A percentile compares a stretch with the other conserved stretches of the same genome.
These are phyloP conservation scores for Latheticus oryzae DNA, from an alignment of 2,888 invertebrate genomes.

Conservation along the genomic window DNA sequence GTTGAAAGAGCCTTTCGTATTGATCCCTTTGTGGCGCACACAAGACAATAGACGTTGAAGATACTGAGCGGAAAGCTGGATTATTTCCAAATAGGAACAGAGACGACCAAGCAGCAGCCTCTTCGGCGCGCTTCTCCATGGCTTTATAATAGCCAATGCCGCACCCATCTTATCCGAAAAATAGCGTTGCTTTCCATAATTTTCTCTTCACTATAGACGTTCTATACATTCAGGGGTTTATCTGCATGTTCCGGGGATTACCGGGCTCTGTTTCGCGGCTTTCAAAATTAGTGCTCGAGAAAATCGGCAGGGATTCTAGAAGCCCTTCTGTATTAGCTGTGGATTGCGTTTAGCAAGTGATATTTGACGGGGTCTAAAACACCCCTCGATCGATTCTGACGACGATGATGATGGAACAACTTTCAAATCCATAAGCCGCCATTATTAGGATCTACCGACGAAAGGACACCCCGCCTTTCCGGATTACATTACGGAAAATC, in stretches of 20 bases:
- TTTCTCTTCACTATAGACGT: conserved; percentile 25
- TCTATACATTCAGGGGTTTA: conserved; percentile 37
- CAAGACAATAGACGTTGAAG: conserved; percentile 41
- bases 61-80: conserved; percentile 41
- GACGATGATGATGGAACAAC: conserved; percentile 13
- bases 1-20: conserved; percentile 41
- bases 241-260: conserved; percentile 41
- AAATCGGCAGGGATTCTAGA: conserved; percentile 9
- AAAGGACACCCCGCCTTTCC: conserved; percentile 6
- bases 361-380: conserved; percentile 12
- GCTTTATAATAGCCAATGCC: conserved; percentile 26
- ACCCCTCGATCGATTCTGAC: conserved; percentile 8
- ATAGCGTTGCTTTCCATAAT: conserved; percentile 32
- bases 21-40: conserved; percentile 39
- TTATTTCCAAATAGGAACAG: conserved; percentile 41
- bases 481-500: background rate
- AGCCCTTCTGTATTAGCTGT: conserved; percentile 6
- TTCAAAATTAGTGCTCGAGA: conserved; percentile 38
- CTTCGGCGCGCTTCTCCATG: conserved; percentile 36
- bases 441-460: conserved; percentile 23
- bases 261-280: conserved; percentile 38
- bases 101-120: conserved; percentile 28
- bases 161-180: conserved; percentile 18
- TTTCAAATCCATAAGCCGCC: conserved; percentile 18
- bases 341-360: conserved; percentile 22